These are phyloP conservation scores for Moxostoma hubbsi DNA, from an alignment of 2,797 vertebrate genomes.

Conservation along the genomic window DNA sequence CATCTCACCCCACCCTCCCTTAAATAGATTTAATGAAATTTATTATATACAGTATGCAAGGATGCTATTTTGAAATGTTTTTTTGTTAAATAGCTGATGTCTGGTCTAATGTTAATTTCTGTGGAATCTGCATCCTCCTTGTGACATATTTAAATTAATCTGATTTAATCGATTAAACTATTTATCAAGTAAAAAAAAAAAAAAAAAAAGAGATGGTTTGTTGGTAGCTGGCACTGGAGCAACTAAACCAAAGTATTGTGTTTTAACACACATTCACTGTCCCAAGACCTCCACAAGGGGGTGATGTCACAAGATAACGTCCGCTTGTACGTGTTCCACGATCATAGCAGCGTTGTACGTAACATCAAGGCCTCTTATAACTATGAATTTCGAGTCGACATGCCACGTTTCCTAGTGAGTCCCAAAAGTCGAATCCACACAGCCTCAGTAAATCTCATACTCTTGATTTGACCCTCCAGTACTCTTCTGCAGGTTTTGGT, in stretches of 20 bases:
- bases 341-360: neutral
- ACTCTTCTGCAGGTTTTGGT: conserved; percentile 56
- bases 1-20: no score
- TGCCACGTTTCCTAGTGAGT: neutral
- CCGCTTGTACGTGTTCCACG: neutral
- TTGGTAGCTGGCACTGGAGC: neutral
- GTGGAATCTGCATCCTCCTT: conserved; percentile 1
- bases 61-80: conserved; percentile 42
- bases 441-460: conserved; percentile 1
- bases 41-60: neutral
- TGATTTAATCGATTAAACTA: conserved; percentile 10
- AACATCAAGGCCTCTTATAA: neutral
- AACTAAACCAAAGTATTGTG: neutral
- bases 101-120: neutral
- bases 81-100: neutral
- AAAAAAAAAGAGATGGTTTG: neutral
- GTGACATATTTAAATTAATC: neutral
- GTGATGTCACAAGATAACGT: neutral
- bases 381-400: neutral
- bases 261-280: conserved; percentile 2
- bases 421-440: neutral
- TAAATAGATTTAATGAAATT: neutral
- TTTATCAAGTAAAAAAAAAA: conserved; percentile 9
- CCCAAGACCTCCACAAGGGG: neutral
- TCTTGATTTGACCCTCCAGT: conserved; percentile 66